Conservation (phyloP, 2,888 invertebrate genomes). For the Caenorhabditis panamensis region DNA sequence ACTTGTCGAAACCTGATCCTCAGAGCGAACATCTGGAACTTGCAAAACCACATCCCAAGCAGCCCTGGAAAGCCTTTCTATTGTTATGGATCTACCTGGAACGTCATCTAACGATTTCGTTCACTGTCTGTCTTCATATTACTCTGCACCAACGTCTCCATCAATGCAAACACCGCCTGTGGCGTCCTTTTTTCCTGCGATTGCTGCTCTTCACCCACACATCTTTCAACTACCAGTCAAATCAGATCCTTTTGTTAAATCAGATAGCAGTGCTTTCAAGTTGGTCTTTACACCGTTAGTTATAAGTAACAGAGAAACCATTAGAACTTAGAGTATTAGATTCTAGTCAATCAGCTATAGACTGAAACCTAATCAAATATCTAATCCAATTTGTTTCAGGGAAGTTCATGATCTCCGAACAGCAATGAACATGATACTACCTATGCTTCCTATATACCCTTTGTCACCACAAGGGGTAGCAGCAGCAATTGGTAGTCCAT, state of each 20-base stretch:
- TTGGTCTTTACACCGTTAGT: slow-evolving; percentile 21
- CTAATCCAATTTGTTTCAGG: slow-evolving; percentile 40
- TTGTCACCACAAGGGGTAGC: slow-evolving; percentile 12
- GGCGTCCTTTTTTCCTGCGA: slow-evolving; percentile 4
- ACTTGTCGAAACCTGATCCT: not conserved
- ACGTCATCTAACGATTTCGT: slow-evolving; percentile 52
- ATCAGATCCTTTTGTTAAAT: slow-evolving; percentile 41
- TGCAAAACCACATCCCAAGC: not conserved
- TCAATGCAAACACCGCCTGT: slow-evolving; percentile 5
- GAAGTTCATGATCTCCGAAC: slow-evolving; percentile 60
- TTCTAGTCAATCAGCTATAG: not conserved
- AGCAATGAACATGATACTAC: slow-evolving; percentile 54
- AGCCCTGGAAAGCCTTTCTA: slow-evolving; percentile 42
- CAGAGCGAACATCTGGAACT: slow-evolving; percentile 17
- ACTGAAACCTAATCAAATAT: not conserved
- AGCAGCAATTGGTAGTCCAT: slow-evolving; percentile 7
- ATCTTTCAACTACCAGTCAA: slow-evolving; percentile 15
- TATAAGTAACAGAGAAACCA: not conserved
- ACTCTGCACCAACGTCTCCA: slow-evolving; percentile 43
- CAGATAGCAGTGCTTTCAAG: slow-evolving; percentile 58
- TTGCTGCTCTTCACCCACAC: slow-evolving; percentile 32
- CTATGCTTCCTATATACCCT: slow-evolving; percentile 52
- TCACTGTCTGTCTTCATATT: slow-evolving; percentile 25
- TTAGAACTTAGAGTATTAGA: too few relatives aligned
- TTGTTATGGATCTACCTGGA: slow-evolving; percentile 60